These are phyloP conservation scores for Rhincodon typus DNA, from an alignment of 2,797 vertebrate species.

Conservation along the genomic window DNA sequence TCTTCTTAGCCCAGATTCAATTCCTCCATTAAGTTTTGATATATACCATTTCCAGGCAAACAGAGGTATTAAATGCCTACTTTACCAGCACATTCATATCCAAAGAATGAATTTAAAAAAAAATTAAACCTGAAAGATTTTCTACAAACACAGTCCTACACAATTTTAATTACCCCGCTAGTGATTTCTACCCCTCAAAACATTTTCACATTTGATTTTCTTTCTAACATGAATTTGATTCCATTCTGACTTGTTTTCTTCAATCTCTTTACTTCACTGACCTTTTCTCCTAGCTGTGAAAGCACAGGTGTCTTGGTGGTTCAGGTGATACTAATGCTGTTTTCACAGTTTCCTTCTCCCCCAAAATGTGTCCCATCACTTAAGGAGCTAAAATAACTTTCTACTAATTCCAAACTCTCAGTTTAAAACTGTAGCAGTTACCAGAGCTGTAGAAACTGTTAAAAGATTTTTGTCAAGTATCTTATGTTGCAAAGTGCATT, in stretches of 20 bases:
- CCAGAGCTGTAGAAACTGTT: neutral
- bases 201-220: neutral
- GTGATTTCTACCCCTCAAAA: neutral
- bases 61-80: too few relatives aligned
- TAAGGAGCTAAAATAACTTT: constrained; percentile 8
- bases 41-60: too few relatives aligned
- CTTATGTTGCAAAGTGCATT: neutral
- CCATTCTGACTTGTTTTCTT: neutral
- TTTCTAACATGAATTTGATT: neutral
- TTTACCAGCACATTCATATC: too few relatives aligned
- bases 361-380: neutral
- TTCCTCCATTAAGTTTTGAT: too few relatives aligned
- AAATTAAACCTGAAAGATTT: too few relatives aligned
- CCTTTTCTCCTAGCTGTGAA: neutral
- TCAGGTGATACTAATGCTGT: neutral
- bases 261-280: neutral
- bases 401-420: neutral
- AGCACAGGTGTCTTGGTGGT: neutral
- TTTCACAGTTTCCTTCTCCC: neutral
- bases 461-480: neutral
- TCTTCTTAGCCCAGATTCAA: too few relatives aligned
- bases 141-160: too few relatives aligned
- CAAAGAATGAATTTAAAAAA: too few relatives aligned
- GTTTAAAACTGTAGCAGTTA: neutral
- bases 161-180: too few relatives aligned